These are phyloP conservation scores for Ophion obscuratus DNA, from an alignment of 2,888 invertebrate species.

Conservation along the genomic window DNA sequence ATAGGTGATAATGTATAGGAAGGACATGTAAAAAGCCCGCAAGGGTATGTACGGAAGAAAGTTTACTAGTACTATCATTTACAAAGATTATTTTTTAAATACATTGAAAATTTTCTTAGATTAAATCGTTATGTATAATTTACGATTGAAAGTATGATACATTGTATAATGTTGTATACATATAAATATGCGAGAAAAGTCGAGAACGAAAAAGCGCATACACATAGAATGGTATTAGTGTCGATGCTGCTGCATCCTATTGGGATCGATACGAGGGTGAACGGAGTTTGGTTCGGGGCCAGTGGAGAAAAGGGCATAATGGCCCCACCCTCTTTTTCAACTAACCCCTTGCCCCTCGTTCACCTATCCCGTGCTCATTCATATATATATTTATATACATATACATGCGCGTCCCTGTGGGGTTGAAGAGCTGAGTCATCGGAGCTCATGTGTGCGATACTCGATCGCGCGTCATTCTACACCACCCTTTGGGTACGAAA, in stretches of 20 bases:
- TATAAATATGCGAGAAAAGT: constrained; percentile 37
- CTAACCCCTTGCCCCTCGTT: constrained; percentile 18
- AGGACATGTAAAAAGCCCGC: no score
- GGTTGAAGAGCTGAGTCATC: constrained; percentile 80
- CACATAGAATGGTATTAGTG: constrained; percentile 37
- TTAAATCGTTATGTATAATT: neutral
- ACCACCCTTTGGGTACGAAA: constrained; percentile 69
- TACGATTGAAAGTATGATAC: constrained; percentile 58
- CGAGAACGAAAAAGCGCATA: constrained; percentile 41
- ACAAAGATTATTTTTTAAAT: no score
- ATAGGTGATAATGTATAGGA: no score
- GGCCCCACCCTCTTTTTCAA: constrained; percentile 68
- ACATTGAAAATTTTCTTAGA: neutral
- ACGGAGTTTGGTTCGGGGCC: constrained; percentile 68
- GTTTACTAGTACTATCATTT: no score
- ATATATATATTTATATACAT: constrained; percentile 23
- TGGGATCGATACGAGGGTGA: constrained; percentile 66
- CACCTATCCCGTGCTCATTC: constrained; percentile 15
- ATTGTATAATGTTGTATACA: constrained; percentile 42
- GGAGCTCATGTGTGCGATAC: constrained; percentile 76
- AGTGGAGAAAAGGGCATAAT: constrained; percentile 74
- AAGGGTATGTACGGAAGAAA: no score
- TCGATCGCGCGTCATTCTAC: constrained; percentile 78
- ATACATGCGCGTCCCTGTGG: constrained; percentile 53
- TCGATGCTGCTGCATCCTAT: constrained; percentile 63